Conservation (phyloP, 92 coral and sea anemone genomes). For the Plumapathes pennacea region DNA sequence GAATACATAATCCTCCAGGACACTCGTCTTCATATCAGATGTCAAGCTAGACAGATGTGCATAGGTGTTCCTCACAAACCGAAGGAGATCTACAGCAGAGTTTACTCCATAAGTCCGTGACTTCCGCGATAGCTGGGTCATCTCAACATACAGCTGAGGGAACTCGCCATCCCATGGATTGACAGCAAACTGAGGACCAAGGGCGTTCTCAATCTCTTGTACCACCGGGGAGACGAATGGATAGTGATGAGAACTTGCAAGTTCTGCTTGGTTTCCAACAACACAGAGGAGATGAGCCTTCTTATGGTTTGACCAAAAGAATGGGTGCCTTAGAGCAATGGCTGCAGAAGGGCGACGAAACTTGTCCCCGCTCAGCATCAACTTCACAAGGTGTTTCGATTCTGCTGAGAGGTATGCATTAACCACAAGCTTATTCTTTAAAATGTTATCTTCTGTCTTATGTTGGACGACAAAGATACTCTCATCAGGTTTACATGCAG, state of each 20-base stretch:
- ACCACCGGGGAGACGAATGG: slow-evolving; percentile 9
- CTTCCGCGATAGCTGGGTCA: too few relatives aligned
- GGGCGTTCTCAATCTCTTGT: slow-evolving; percentile 6
- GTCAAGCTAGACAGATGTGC: too few relatives aligned
- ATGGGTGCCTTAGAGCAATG: slow-evolving; percentile 25
- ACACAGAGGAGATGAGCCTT: slow-evolving; percentile 26
- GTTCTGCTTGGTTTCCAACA: slow-evolving; percentile 48
- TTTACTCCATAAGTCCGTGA: too few relatives aligned
- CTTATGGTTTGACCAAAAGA: slow-evolving; percentile 38
- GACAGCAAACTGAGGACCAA: slow-evolving; percentile 2
- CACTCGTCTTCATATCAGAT: too few relatives aligned
- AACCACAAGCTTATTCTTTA: not conserved
- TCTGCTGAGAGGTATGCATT: slow-evolving; percentile 7
- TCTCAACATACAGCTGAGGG: slow-evolving; percentile 12
- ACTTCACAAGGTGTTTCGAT: not conserved
- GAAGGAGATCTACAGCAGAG: too few relatives aligned
- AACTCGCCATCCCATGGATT: slow-evolving; percentile 25
- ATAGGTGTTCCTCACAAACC: too few relatives aligned
- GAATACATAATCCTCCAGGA: too few relatives aligned
- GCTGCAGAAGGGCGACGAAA: slow-evolving; percentile 32
- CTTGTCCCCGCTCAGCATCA: not conserved
- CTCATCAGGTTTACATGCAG: too few relatives aligned
- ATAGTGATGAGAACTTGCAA: slow-evolving; percentile 3
- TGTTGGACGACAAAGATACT: too few relatives aligned
- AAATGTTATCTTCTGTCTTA: not conserved